A percentile compares a stretch with the other conserved stretches of the same genome.
Evolutionary conservation across 2,113 vertebrate genomes (phyloP).

Genomic region (Lathamus discolor): DNA sequence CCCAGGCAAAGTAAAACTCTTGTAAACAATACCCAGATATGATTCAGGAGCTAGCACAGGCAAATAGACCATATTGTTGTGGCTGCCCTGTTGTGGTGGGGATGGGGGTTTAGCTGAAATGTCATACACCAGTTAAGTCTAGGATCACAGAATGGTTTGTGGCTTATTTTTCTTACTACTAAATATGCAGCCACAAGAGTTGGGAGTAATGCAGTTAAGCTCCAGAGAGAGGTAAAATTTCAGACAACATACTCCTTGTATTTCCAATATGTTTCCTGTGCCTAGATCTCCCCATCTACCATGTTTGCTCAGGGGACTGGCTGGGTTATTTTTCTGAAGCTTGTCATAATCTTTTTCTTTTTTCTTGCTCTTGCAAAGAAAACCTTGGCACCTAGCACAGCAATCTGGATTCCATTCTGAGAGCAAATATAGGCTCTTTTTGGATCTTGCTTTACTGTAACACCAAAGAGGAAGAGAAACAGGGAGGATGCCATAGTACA

Average conservation of each 20-base stretch:
- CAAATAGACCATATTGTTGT: not conserved
- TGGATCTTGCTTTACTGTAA: not conserved
- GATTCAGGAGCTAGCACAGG: not conserved
- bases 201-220: slow-evolving; percentile 48
- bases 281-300: slow-evolving; percentile 33
- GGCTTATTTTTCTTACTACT: slow-evolving; percentile 60
- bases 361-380: slow-evolving; percentile 28
- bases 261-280: slow-evolving; percentile 56
- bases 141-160: slow-evolving; percentile 30
- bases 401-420: slow-evolving; percentile 54
- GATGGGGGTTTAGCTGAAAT: slow-evolving; percentile 20
- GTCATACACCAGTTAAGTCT: slow-evolving; percentile 27
- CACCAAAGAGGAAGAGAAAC: not conserved
- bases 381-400: slow-evolving; percentile 33
- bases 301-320: slow-evolving; percentile 6
- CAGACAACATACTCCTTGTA: slow-evolving; percentile 18
- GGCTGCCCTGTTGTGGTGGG: not conserved
- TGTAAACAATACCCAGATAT: not conserved
- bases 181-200: slow-evolving; percentile 52
- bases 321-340: slow-evolving; percentile 26
- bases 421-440: not conserved
- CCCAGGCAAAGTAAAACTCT: not conserved
- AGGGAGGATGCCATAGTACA: not conserved
- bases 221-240: slow-evolving; percentile 59
- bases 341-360: slow-evolving; percentile 43